Percentiles rank a stretch among this genome's conserved stretches.
These are phyloP conservation scores for Protophormia terraenovae DNA, from an alignment of 2,888 invertebrate species.

Conservation along the genomic window DNA sequence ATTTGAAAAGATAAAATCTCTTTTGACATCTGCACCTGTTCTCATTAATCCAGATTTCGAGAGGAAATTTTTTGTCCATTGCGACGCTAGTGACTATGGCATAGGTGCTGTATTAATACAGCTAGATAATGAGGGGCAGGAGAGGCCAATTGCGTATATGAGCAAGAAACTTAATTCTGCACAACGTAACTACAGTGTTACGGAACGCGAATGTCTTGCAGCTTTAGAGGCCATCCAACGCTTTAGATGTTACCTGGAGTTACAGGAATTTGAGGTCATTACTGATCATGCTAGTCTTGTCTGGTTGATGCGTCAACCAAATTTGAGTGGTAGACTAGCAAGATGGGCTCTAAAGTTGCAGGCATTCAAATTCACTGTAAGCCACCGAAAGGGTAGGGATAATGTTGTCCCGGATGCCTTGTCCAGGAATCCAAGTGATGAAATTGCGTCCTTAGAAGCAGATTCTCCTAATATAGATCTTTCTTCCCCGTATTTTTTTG, in stretches of 20 bases:
- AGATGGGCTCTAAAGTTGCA: constrained; percentile 65
- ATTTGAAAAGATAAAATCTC: constrained; percentile 7
- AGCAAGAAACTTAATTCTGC: background rate
- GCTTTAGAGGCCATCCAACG: constrained; percentile 53
- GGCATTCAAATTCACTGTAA: constrained; percentile 49
- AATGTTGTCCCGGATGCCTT: constrained; percentile 72
- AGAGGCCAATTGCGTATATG: background rate
- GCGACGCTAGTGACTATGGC: constrained; percentile 11
- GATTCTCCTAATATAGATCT: constrained; percentile 37
- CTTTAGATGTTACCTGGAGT: constrained; percentile 25
- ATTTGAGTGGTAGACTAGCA: constrained; percentile 71
- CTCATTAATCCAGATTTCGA: background rate
- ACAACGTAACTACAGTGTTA: background rate
- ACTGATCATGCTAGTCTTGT: constrained; percentile 42
- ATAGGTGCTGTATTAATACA: background rate
- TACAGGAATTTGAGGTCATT: constrained; percentile 57
- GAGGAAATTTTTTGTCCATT: constrained; percentile 1
- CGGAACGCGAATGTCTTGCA: constrained; percentile 4
- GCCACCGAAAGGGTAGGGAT: constrained; percentile 70
- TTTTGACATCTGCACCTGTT: constrained; percentile 1
- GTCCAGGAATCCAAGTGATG: constrained; percentile 53
- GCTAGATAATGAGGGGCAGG: constrained; percentile 5
- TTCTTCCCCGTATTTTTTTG: constrained; percentile 26
- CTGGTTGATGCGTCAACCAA: constrained; percentile 72
- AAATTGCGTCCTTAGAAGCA: constrained; percentile 1